Evolutionary conservation across 2,113 vertebrate species (phyloP).

Genomic region (Triplophysa tibetana): DNA sequence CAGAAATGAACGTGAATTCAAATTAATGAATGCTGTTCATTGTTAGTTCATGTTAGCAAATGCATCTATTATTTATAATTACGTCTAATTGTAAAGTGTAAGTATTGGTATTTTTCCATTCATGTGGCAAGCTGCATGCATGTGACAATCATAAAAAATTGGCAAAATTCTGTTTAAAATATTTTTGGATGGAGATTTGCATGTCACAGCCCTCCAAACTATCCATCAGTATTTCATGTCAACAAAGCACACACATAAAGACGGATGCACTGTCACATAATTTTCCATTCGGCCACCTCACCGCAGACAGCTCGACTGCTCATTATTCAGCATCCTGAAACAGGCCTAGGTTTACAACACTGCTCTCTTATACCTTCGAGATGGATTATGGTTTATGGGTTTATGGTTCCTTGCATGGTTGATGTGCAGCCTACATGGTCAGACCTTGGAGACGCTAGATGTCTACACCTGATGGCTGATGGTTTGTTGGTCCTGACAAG

Average conservation of each 20-base stretch:
- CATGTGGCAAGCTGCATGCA: no score
- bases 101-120: no score
- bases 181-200: no score
- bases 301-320: constrained; percentile 32
- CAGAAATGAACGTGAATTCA: no score
- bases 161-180: no score
- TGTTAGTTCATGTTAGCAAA: no score
- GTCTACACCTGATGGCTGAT: not conserved
- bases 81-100: no score
- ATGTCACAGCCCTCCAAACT: not conserved
- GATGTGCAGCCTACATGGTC: not conserved
- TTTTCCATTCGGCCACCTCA: constrained; percentile 8
- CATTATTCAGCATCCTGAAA: not conserved
- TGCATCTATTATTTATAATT: no score
- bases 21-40: no score
- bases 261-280: constrained; percentile 9
- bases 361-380: not conserved
- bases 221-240: not conserved
- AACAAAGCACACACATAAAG: not conserved
- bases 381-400: not conserved
- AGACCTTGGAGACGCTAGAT: constrained; percentile 5
- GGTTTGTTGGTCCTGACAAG: not conserved
- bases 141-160: no score
- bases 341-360: constrained; percentile 18
- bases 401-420: constrained; percentile 16